Base-by-base conservation (phyloP, 2,797 vertebrate genomes). In the Sphenodon punctatus region DNA sequence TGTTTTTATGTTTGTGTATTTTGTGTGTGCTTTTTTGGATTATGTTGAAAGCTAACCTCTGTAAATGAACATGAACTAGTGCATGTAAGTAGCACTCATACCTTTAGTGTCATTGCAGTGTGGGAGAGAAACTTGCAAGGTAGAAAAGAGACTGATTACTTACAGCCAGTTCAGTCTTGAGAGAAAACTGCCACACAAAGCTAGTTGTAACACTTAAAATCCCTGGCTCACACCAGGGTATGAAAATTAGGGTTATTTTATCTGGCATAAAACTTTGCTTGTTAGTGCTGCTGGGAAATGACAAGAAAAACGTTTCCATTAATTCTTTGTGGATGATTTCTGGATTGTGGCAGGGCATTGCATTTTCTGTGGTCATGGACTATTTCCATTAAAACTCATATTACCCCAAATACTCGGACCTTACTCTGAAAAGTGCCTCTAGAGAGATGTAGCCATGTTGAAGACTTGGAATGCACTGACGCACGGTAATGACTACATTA, bases 131-230 rank as follows among this genome's bases (percentile, higher is more conserved):
- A n/a, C 73, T 12, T 68, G 65, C 71, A 34, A 23, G 25, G 51
- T 84, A 15, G 5, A 79, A 77, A 58, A 75, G 55, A 67, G 70
- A 65, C 68, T 0, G 0, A 20, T 22, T 87, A 82, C 76, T 38
- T 32, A 4, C 79, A 64, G 86, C 82, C 71, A 55, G 80, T 81
- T 88, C 74, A 89, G 49, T 4, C 68, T n/a, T 66, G 86, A 86
- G 82, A 84, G 84, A 15, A 67, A 55, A 51, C 49, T 87, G 82
- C 86, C 1, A 3, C 12, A 78, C 55, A 10, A 32, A 91, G 77
- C 80, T 77, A 75, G 51, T 5, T 36, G 15, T 79, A 75, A 82
- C 78, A 75, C 82, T 80, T 87, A 84, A 88, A 84, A 30, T 87
- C 87, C 80, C 80, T 87, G 89, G 89, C 89, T 91, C 3, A 0